phyloP scores from a whole-genome alignment of 2,113 vertebrate genomes.

The Colistium nudipinnis region DNA sequence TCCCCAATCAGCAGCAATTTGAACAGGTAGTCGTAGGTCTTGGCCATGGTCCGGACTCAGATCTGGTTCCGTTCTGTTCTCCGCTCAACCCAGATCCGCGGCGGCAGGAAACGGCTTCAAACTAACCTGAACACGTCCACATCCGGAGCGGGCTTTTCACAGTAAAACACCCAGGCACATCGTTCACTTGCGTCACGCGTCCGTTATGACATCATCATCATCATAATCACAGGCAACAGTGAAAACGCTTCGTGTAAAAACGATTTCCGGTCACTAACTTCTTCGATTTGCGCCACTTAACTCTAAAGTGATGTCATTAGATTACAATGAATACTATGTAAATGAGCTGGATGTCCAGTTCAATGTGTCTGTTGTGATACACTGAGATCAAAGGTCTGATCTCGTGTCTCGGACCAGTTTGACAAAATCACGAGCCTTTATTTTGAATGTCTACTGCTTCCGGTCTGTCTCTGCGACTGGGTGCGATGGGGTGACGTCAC shows the following conservation, averaged over 20 bases:
- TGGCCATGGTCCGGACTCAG: constrained; percentile 68
- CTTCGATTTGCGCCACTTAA: no score
- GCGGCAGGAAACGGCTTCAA: constrained; percentile 50
- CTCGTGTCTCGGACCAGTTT: neutral
- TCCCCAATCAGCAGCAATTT: constrained; percentile 81
- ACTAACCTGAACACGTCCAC: neutral
- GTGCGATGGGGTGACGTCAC: neutral
- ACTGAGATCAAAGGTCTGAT: no score
- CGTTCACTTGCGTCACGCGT: neutral
- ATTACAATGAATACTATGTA: no score
- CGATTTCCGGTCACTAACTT: no score
- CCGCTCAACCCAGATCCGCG: neutral
- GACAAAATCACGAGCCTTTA: constrained; percentile 4
- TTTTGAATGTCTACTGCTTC: neutral
- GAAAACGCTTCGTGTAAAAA: no score
- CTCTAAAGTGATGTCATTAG: no score
- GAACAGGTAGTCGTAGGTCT: constrained; percentile 80
- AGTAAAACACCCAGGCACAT: constrained; percentile 27
- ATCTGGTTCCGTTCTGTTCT: constrained; percentile 6
- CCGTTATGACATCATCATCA: neutral
- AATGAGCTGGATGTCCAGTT: no score
- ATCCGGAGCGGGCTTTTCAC: constrained; percentile 32
- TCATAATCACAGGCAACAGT: no score
- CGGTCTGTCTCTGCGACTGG: neutral
- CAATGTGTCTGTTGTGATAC: neutral